Conservation (phyloP, 2,888 invertebrate genomes). For the Norana najaformis region DNA sequence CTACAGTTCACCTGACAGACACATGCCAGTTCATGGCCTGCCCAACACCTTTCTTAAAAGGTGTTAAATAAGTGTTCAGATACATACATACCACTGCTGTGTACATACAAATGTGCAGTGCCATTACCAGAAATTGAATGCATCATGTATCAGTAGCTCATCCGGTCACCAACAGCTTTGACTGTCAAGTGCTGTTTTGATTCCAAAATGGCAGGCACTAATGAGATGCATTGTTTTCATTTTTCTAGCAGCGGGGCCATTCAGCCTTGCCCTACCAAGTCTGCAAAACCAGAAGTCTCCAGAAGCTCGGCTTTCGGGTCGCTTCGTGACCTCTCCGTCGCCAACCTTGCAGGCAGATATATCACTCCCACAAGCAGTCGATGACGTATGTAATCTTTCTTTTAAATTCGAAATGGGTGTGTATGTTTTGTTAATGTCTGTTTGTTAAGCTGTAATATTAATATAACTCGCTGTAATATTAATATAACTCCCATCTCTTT, state of each 20-base stretch:
- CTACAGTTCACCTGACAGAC: background rate
- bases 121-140: background rate
- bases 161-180: background rate
- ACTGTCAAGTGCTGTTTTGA: background rate
- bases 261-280: slow-evolving; percentile 20
- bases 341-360: slow-evolving; percentile 8
- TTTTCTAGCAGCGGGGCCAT: background rate
- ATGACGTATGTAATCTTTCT: slow-evolving; percentile 19
- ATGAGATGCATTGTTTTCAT: background rate
- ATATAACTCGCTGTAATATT: too few relatives aligned
- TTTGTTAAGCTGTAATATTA: too few relatives aligned
- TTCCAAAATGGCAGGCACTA: background rate
- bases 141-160: background rate
- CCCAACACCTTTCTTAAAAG: background rate
- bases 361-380: background rate
- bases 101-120: background rate
- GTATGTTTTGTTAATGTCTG: too few relatives aligned
- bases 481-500: too few relatives aligned
- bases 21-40: background rate
- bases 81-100: too few relatives aligned
- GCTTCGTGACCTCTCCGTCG: background rate
- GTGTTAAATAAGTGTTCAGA: background rate
- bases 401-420: too few relatives aligned
- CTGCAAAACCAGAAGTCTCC: slow-evolving; percentile 16
- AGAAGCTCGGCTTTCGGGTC: slow-evolving; percentile 15